Base-by-base conservation (phyloP, 2,797 vertebrate genomes). In the Coendou prehensilis region DNA sequence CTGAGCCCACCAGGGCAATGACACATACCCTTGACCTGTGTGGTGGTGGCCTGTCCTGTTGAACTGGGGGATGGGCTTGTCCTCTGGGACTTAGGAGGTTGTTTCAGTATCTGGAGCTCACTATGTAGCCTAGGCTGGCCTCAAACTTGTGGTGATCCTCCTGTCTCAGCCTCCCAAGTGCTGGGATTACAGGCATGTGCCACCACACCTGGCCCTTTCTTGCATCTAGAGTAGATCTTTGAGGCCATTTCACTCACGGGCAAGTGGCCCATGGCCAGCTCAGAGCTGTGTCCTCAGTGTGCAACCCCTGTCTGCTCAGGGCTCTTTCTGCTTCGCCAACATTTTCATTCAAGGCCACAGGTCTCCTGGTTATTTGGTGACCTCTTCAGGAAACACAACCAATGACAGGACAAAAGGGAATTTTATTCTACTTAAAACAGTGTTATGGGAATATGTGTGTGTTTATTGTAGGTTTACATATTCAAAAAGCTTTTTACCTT, bases 331-430 rank as follows among this genome's bases (percentile, higher is more conserved):
- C 50, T 59, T 76, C 37, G 22, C 33, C 33, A 33, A 18, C 57
- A 28, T 20, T 47, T 87, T 9, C 9, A 47, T 52, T 45, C 64
- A 81, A 3, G 37, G 63, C 41, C 11, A 22, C 9, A 61, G 28
- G 45, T n/a, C n/a, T 79, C 28, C 45, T 73, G 33, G 10, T 50
- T 52, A 59, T 9, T 73, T 17, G 67, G 18, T 81, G n/a, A 92
- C 41, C 63, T 61, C 54, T 22, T 63, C 28, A 37, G 20, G 89
- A 89, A 86, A 45, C 50, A 37, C 1, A 81, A 41, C 52, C 11
- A 87, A 92, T 86, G 59, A 45, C 2, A 96, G 56, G 33, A 86
- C 52, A 67, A 52, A 41, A 81, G 57, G 41, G 57, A 73, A 94
- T 86, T 89, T 76, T 50, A 78, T 57, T 92, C 17, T 56, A 52